A percentile compares a stretch with the other conserved stretches of the same genome.
These are phyloP conservation scores for Euphonia xanthogaster DNA, from an alignment of 2,797 vertebrate genomes.

Conservation along the genomic window DNA sequence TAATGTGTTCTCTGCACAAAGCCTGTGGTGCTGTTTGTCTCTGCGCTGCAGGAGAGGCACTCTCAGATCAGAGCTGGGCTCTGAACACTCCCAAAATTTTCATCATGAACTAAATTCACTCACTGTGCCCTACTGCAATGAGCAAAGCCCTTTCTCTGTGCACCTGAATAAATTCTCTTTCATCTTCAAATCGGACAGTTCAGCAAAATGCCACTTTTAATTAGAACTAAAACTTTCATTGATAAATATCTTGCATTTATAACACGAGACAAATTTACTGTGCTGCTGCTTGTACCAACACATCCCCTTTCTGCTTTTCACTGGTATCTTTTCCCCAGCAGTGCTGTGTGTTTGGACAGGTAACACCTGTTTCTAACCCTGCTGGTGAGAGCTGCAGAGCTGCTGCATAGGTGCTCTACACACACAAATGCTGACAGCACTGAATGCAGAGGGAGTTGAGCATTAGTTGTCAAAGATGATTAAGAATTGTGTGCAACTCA, in stretches of 20 bases:
- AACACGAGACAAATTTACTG: not conserved
- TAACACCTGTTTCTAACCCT: not conserved
- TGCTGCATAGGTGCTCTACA: not conserved
- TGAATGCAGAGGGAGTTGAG: not conserved
- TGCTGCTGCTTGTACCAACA: not conserved
- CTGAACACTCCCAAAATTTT: not conserved
- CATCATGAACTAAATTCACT: not conserved
- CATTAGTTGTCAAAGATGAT: not conserved
- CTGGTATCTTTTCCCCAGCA: not conserved
- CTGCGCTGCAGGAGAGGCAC: not conserved
- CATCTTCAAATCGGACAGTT: not conserved
- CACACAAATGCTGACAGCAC: not conserved
- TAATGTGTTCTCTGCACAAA: accelerated
- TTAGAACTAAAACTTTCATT: not conserved
- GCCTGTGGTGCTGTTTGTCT: not conserved
- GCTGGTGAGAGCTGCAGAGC: not conserved
- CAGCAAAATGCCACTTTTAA: not conserved
- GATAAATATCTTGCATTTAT: not conserved
- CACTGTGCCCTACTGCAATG: not conserved
- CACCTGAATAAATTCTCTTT: not conserved
- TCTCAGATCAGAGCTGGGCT: not conserved
- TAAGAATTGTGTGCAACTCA: constrained; percentile 8
- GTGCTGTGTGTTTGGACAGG: not conserved
- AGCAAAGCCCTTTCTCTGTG: not conserved
- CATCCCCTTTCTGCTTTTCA: not conserved